Evolutionary conservation across 2,888 invertebrate genomes (phyloP).

Genomic region (Callyntrura sp.): DNA sequence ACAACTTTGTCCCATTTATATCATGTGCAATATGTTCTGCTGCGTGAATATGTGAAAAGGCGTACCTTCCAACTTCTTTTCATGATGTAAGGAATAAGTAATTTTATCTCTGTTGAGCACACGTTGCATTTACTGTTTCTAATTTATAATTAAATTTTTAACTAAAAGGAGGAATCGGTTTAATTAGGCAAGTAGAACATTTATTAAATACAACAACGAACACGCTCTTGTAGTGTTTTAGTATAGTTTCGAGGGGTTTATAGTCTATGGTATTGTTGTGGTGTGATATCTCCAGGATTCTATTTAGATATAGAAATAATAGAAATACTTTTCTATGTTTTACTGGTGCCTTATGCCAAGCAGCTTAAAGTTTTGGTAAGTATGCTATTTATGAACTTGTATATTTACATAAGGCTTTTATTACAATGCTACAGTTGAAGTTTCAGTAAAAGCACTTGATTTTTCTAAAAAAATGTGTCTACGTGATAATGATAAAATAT

Average conservation of each 20-base stretch:
- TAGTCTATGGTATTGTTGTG: background rate
- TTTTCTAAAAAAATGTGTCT: constrained; percentile 11
- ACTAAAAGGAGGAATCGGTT: too few relatives aligned
- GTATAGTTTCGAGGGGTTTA: background rate
- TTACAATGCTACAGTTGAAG: background rate
- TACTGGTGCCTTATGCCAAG: constrained; percentile 61
- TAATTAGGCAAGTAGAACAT: too few relatives aligned
- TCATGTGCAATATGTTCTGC: too few relatives aligned
- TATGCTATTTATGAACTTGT: background rate
- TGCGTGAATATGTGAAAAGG: too few relatives aligned
- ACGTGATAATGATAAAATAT: background rate
- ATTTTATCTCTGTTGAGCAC: too few relatives aligned
- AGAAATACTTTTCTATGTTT: too few relatives aligned
- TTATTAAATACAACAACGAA: constrained; percentile 7
- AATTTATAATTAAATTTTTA: too few relatives aligned
- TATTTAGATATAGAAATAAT: background rate
- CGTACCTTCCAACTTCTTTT: too few relatives aligned
- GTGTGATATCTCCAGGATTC: background rate
- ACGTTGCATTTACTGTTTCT: too few relatives aligned
- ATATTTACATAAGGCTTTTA: background rate
- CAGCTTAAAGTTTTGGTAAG: constrained; percentile 30
- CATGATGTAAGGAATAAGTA: too few relatives aligned
- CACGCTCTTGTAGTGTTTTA: background rate
- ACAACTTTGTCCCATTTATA: too few relatives aligned
- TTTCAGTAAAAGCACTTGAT: constrained; percentile 14